A percentile compares a stretch with the other conserved stretches of the same genome.
Conservation (phyloP, 2,797 vertebrate genomes). For the Characodon lateralis region DNA sequence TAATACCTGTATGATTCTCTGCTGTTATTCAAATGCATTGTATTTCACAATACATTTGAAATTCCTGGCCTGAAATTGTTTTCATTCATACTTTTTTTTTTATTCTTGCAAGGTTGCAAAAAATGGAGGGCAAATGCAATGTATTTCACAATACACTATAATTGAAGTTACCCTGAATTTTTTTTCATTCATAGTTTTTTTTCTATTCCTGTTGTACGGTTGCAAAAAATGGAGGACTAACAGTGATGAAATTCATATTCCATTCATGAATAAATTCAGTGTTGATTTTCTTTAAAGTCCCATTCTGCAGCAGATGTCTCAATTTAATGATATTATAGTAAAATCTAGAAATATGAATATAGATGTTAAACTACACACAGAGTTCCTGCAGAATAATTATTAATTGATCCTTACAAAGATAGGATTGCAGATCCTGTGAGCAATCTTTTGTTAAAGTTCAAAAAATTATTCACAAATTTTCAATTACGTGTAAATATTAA, state of each 20-base stretch:
- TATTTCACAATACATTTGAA: background rate
- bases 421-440: background rate
- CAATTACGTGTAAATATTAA: background rate
- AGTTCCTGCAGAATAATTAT: background rate
- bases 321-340: background rate
- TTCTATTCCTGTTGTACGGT: background rate
- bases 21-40: no score
- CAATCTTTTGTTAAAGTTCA: background rate
- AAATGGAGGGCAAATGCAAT: background rate
- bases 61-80: background rate
- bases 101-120: background rate
- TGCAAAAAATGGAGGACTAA: background rate
- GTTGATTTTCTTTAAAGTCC: background rate
- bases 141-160: no score
- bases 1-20: no score
- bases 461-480: background rate
- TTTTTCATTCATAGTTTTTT: background rate
- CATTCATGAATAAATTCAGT: background rate
- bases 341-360: no score
- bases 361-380: background rate
- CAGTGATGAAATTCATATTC: background rate
- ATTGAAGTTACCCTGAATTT: no score
- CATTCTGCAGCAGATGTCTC: no score
- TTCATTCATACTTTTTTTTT: background rate
- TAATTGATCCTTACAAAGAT: background rate